Percentiles rank a stretch among this genome's conserved stretches.
phyloP scores from a whole-genome alignment of 2,113 vertebrate genomes.

The Hymenochirus boettgeri region DNA sequence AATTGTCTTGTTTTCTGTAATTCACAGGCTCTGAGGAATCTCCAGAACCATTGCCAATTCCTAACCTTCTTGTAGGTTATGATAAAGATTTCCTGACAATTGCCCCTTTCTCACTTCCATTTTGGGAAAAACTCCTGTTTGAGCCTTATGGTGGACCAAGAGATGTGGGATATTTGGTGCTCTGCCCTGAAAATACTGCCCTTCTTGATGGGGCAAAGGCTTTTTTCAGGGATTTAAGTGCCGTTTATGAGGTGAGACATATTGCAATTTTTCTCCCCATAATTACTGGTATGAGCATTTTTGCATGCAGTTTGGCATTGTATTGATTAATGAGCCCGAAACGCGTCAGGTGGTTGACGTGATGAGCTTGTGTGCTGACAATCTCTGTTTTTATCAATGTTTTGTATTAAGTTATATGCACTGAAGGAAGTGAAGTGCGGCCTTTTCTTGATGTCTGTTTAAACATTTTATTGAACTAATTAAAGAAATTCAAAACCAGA shows the following conservation, averaged over 20 bases:
- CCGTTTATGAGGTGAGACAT: constrained; percentile 85
- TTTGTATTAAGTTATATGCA: no score
- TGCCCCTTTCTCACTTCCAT: constrained; percentile 89
- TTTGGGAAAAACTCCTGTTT: constrained; percentile 94
- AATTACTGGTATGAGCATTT: no score
- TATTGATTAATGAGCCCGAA: no score
- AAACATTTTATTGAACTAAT: no score
- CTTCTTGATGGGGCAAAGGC: constrained; percentile 83
- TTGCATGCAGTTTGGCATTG: no score
- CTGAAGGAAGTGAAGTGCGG: no score
- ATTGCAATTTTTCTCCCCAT: background rate
- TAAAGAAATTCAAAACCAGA: no score
- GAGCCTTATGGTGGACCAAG: constrained; percentile 91
- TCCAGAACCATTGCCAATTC: constrained; percentile 90
- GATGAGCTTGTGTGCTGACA: no score
- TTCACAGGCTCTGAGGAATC: constrained; percentile 88
- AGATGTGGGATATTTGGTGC: constrained; percentile 90
- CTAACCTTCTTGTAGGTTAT: constrained; percentile 88
- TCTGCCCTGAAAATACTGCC: constrained; percentile 90
- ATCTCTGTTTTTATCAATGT: no score
- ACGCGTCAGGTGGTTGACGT: no score
- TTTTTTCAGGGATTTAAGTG: constrained; percentile 95
- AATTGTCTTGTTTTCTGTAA: background rate
- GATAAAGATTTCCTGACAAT: constrained; percentile 94
- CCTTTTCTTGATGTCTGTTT: no score